Percentiles rank a stretch among this genome's conserved stretches.
Evolutionary conservation across 2,113 vertebrate genomes (phyloP).

Genomic region (Dryoscopus gambensis): DNA sequence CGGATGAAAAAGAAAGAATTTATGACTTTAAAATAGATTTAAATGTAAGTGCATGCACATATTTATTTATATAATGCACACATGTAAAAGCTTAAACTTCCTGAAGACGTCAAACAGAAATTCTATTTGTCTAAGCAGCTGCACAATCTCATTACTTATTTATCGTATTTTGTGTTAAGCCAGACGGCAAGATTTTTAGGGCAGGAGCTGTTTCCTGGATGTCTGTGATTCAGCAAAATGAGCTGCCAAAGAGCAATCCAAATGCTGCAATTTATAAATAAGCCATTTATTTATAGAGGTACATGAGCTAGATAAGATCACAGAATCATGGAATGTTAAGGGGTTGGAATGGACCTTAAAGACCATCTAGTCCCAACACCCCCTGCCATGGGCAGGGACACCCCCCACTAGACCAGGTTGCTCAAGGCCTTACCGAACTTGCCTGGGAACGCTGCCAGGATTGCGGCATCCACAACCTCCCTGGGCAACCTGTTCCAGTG

Average conservation of each 20-base stretch:
- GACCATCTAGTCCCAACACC: not conserved
- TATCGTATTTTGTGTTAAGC: not conserved
- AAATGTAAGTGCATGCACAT: not conserved
- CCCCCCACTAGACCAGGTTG: not conserved
- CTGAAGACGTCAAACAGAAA: conserved; percentile 12
- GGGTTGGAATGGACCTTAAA: not conserved
- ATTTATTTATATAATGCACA: not conserved
- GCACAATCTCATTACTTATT: not conserved
- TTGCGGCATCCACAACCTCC: not conserved
- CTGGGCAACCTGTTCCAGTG: not conserved
- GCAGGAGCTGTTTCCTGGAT: not conserved
- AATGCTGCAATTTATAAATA: not conserved
- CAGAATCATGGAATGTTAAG: not conserved
- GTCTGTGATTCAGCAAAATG: not conserved
- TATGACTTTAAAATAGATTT: not conserved
- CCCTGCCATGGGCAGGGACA: not conserved
- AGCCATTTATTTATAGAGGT: not conserved
- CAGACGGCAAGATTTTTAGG: not conserved
- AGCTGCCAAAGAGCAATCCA: not conserved
- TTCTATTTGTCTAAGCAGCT: not conserved
- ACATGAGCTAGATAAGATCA: not conserved
- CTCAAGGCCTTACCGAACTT: not conserved
- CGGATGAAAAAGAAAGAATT: not conserved
- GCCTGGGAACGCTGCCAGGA: not conserved
- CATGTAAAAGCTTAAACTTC: conserved; percentile 1